Conservation (phyloP, 2,797 vertebrate genomes). For the Carduelis carduelis region DNA sequence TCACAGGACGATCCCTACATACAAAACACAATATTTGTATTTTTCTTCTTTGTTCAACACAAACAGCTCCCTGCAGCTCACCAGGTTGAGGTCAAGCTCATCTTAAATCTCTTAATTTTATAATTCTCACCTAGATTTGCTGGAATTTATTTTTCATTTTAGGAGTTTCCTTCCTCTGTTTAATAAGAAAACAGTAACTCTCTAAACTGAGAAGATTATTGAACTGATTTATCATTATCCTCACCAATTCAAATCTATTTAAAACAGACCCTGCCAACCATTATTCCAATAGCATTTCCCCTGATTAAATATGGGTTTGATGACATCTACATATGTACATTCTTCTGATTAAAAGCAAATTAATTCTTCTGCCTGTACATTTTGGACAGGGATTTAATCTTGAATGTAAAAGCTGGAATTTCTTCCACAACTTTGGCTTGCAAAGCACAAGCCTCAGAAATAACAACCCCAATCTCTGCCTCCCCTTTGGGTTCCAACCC, state of each 20-base stretch:
- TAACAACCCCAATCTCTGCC: not conserved
- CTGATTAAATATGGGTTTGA: not conserved
- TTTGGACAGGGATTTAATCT: not conserved
- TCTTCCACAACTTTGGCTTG: not conserved
- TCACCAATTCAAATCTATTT: not conserved
- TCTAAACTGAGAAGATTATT: not conserved
- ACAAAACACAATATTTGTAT: not conserved
- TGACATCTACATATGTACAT: not conserved
- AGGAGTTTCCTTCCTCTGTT: not conserved
- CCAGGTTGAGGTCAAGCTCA: not conserved
- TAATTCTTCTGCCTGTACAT: not conserved
- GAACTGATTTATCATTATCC: not conserved
- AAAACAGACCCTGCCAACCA: not conserved
- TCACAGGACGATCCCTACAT: constrained; percentile 88
- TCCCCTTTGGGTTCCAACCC: fast-evolving
- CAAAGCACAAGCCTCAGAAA: not conserved
- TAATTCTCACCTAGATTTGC: not conserved
- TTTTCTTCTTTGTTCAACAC: not conserved
- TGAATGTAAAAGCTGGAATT: not conserved
- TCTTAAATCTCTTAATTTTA: not conserved
- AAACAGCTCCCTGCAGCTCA: not conserved
- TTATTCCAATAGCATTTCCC: not conserved
- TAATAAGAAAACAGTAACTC: not conserved
- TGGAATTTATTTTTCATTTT: not conserved
- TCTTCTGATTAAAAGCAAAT: not conserved